A percentile compares a stretch with the other conserved stretches of the same genome.
phyloP scores from a whole-genome alignment of 2,113 vertebrate species.

The Otocyon megalotis region DNA sequence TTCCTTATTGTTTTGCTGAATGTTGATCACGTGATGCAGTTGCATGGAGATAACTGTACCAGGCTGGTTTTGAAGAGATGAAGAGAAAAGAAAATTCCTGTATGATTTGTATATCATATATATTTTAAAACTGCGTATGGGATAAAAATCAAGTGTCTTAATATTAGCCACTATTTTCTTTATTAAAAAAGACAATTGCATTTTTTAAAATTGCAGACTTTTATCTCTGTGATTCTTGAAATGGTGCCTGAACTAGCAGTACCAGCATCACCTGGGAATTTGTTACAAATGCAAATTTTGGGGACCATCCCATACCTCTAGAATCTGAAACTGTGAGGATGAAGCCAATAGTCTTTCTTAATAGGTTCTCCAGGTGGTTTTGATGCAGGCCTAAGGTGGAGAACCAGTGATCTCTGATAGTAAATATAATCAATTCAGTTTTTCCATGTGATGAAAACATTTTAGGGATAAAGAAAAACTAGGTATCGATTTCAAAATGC shows the following conservation, averaged over 20 bases:
- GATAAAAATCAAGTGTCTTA: background rate
- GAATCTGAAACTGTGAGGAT: background rate
- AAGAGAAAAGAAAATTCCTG: background rate
- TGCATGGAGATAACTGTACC: slow-evolving; percentile 72
- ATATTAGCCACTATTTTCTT: background rate
- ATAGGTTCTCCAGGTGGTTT: background rate
- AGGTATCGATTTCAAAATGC: background rate
- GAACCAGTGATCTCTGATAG: background rate
- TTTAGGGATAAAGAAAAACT: background rate
- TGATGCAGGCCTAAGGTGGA: background rate
- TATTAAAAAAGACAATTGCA: background rate
- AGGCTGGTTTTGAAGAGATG: slow-evolving; percentile 61
- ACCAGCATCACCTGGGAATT: background rate
- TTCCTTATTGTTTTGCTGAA: slow-evolving; percentile 63
- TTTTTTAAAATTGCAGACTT: background rate
- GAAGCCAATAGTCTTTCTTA: background rate
- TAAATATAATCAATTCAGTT: background rate
- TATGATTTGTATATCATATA: background rate
- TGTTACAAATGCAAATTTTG: background rate
- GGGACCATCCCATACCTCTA: background rate
- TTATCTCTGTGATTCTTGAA: background rate
- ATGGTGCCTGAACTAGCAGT: background rate
- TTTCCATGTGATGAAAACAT: background rate
- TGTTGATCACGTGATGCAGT: slow-evolving; percentile 67
- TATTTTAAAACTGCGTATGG: background rate